These are phyloP conservation scores for Mesopsocus fuscifrons DNA, from an alignment of 2,888 invertebrate genomes.

Conservation along the genomic window DNA sequence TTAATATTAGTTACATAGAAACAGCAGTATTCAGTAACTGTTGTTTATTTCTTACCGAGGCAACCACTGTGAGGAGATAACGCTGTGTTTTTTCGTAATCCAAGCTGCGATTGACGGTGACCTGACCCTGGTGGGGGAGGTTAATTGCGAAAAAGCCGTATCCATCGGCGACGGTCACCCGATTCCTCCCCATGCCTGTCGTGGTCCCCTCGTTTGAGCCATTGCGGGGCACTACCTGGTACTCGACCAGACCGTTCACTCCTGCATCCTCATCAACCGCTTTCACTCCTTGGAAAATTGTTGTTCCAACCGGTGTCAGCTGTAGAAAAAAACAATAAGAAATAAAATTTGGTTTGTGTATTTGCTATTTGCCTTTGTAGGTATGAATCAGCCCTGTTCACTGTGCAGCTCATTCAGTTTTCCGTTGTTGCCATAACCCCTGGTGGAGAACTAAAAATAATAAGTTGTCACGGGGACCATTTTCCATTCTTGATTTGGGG, in stretches of 20 bases:
- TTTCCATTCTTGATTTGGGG: too few relatives aligned
- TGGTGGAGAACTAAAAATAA: too few relatives aligned
- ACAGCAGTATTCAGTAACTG: too few relatives aligned
- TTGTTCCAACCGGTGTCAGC: constrained; percentile 71
- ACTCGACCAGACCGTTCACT: constrained; percentile 74
- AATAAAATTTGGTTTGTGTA: neutral
- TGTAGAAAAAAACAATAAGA: constrained; percentile 27
- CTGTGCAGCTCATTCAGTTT: too few relatives aligned
- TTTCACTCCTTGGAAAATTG: constrained; percentile 61
- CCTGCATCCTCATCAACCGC: constrained; percentile 72
- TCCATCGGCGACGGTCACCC: constrained; percentile 52
- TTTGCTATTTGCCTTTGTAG: too few relatives aligned
- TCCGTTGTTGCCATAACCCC: too few relatives aligned
- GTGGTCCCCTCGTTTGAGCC: constrained; percentile 33
- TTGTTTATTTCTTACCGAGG: constrained; percentile 78
- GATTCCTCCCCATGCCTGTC: constrained; percentile 33
- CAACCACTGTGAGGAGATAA: constrained; percentile 73
- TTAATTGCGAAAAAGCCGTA: constrained; percentile 69
- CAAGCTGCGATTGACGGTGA: constrained; percentile 65
- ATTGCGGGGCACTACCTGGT: constrained; percentile 56
- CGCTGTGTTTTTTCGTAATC: constrained; percentile 77
- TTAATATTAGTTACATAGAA: too few relatives aligned
- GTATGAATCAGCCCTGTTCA: too few relatives aligned
- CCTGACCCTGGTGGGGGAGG: constrained; percentile 72
- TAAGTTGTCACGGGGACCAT: too few relatives aligned